Percentiles rank a stretch among this genome's conserved stretches.
phyloP scores from a whole-genome alignment of 2,113 vertebrate species.

The Lagopus leucura region DNA sequence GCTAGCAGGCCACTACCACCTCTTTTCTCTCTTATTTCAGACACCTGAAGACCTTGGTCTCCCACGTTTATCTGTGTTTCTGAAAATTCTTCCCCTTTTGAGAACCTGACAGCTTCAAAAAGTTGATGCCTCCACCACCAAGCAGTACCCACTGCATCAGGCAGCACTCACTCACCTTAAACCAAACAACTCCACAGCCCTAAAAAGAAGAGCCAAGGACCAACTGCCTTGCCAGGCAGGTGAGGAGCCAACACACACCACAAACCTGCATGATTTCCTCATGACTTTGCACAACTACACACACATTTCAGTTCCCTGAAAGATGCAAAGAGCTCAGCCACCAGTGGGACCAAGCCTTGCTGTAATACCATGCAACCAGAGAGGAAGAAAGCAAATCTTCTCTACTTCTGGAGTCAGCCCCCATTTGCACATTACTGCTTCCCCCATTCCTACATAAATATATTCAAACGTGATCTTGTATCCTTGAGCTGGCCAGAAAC shows the following conservation, averaged over 20 bases:
- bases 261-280: background rate
- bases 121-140: background rate
- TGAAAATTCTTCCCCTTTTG: background rate
- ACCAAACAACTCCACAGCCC: background rate
- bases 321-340: background rate
- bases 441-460: background rate
- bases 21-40: background rate
- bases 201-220: background rate
- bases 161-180: background rate
- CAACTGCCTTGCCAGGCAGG: background rate
- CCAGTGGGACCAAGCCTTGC: background rate
- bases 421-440: background rate
- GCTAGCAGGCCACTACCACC: background rate
- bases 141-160: background rate
- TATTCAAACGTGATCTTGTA: background rate
- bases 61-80: background rate
- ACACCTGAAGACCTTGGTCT: background rate
- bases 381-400: background rate
- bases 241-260: fast-evolving
- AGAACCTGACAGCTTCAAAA: background rate
- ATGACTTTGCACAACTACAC: background rate
- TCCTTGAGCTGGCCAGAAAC: background rate
- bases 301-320: background rate
- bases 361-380: background rate
- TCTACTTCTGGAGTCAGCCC: background rate